phyloP scores from a whole-genome alignment of 2,888 invertebrate genomes.

The Campaea margaritaria region DNA sequence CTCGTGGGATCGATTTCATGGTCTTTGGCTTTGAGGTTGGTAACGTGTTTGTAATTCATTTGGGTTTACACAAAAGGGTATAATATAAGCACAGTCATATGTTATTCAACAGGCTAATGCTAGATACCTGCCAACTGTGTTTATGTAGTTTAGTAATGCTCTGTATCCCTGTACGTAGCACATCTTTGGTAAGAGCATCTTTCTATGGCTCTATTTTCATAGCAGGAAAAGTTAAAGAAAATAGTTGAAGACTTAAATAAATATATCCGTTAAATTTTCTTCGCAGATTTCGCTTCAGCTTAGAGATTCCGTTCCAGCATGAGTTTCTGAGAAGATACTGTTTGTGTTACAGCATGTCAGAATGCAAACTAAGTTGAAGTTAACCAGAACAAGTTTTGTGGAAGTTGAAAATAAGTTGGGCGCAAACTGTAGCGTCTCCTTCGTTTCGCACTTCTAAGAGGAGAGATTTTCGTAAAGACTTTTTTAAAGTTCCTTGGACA shows the following conservation, averaged over 20 bases:
- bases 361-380: conserved; percentile 10
- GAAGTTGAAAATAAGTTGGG: conserved; percentile 11
- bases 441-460: not conserved
- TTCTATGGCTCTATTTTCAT: too few relatives aligned
- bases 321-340: not conserved
- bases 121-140: too few relatives aligned
- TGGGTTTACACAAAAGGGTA: not conserved
- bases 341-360: conserved; percentile 11
- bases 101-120: too few relatives aligned
- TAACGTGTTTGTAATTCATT: not conserved
- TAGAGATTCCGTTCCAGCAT: not conserved
- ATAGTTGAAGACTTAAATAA: too few relatives aligned
- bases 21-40: not conserved
- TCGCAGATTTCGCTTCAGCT: too few relatives aligned
- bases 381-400: conserved; percentile 4
- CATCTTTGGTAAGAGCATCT: too few relatives aligned
- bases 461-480: conserved; percentile 3
- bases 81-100: too few relatives aligned
- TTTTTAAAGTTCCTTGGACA: not conserved
- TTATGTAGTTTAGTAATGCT: too few relatives aligned
- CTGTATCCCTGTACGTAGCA: too few relatives aligned
- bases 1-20: not conserved
- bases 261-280: too few relatives aligned
- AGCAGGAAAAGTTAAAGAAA: too few relatives aligned
- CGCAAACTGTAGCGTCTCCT: conserved; percentile 9